Evolutionary conservation across 2,797 vertebrate species (phyloP), one percentile per base, ranked within the genome.

Genomic region (Enteromius afrohamiltoni): DNA sequence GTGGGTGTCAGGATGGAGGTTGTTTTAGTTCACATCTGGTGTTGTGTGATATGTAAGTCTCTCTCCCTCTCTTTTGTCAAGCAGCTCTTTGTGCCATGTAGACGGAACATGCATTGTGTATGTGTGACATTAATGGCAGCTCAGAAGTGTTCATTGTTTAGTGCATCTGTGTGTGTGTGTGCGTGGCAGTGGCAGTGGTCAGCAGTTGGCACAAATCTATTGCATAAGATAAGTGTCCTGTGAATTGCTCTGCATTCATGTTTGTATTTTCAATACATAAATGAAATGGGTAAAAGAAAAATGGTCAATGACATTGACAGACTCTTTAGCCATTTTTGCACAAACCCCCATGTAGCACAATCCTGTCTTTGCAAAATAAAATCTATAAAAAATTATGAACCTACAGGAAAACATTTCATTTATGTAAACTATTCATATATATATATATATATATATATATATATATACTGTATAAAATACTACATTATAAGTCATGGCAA

Each of bases 21-120:
- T 16, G 74, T 37, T 82, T 34, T 31, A 53, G 69, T 76, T 49
- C 84, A 85, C 84, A 85, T 87, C 86, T 87, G 84, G 77, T 74
- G 64, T 47, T 79, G 45, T 77, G 77, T 87, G 85, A 83, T 62
- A 83, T 83, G 71, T 53, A 47, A 55, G 55, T 80, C 17, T 84
- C 62, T 83, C 8, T 74, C 58, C 84, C 37, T 84, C 58, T 71
- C 64, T 81, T 76, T 62, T 60, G 64, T 82, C 71, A 69, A 53
- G 51, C 60, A 17, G 71, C 53, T 64, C 82, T 83, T 82, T 82
- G 75, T 80, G 73, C n/a, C 69, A 86, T 76, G 70, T 37, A 17
- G 81, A 67, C 49, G 82, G 85, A 83, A 80, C 82, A 80, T 77
- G 65, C 65, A 42, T 79, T 26, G 37, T 80, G 60, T 83, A 77